A percentile compares a stretch with the other conserved stretches of the same genome.
These are phyloP conservation scores for Sus cebifrons DNA, from an alignment of 2,797 vertebrate species.

Conservation along the genomic window DNA sequence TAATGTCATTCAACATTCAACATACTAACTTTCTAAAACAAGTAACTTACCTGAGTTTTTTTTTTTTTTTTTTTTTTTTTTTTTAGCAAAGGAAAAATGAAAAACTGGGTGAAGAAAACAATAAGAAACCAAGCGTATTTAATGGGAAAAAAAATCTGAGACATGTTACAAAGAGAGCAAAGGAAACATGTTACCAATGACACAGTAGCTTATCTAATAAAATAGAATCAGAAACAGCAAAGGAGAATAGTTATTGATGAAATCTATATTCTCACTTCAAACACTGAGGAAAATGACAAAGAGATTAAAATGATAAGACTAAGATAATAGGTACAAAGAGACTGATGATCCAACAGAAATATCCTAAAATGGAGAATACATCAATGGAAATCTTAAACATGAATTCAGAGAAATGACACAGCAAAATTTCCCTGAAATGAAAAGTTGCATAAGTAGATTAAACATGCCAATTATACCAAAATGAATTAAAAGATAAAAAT, in stretches of 20 bases:
- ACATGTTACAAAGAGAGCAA: background rate
- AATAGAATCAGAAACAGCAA: background rate
- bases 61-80: background rate
- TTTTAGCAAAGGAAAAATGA: background rate
- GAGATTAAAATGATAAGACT: background rate
- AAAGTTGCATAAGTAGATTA: constrained; percentile 39
- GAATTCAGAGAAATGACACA: constrained; percentile 61
- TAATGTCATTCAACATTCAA: background rate
- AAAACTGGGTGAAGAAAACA: background rate
- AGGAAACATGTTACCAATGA: background rate
- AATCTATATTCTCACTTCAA: constrained; percentile 33
- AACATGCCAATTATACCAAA: constrained; percentile 52
- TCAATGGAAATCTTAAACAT: constrained; percentile 33
- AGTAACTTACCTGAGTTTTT: background rate
- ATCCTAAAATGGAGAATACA: constrained; percentile 21
- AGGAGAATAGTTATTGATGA: background rate
- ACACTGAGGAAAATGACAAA: background rate
- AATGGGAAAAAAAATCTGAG: background rate
- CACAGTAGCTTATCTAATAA: background rate
- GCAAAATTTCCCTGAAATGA: constrained; percentile 50
- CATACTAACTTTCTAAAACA: background rate
- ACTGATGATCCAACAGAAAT: background rate
- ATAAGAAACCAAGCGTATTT: background rate
- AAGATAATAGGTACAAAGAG: constrained; percentile 4
- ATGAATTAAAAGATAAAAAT: constrained; percentile 77